Base-by-base conservation (phyloP, 2,888 invertebrate genomes). In the Antitype chi region DNA sequence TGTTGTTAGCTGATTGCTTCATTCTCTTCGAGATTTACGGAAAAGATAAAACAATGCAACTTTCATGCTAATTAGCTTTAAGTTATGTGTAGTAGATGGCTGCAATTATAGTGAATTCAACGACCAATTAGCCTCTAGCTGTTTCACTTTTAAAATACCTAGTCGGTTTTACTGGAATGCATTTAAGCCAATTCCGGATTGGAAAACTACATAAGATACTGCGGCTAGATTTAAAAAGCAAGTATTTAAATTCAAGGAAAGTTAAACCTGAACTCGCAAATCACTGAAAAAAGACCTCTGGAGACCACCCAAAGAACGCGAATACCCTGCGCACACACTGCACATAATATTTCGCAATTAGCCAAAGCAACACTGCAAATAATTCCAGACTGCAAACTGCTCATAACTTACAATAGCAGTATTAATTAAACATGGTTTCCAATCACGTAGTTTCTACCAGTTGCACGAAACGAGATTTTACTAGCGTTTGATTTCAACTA, bases 31-130 rank as follows among this genome's bases (percentile, higher is more conserved):
- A 74, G 84, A 86, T 87, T 85, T 87, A 75, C 71, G 69, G 57
- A 84, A 86, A 67, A 81, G 74, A 87, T 84, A 85, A 75, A 66
- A 73, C 85, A 82, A 82, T 72, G 78, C 85, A 84, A 84, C 82
- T 85, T 74, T 85, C 78, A 85, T 85, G 82, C 71, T 85, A 84
- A 82, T 84, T 84, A 82, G 66, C n/a, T 74, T 25, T 60, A 71
- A 82, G 78, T 85, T 85, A 85, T 85, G 82, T 85, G 82, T 13
- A 74, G 85, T 70, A 75, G 52, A 85, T 77, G 28, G 62, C 38
- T 64, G 69, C 53, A 74, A 23, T 67, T 78, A 28, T n/a, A 53
- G 62, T 52, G 66, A 76, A 74, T 83, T 57, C 70, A 67, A 73
- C 53, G 53, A 69, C 52, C 53, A 84, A 80, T 84, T 71, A 76